These are phyloP conservation scores for Mylabris sibirica DNA, from an alignment of 2,888 invertebrate genomes.

Conservation along the genomic window DNA sequence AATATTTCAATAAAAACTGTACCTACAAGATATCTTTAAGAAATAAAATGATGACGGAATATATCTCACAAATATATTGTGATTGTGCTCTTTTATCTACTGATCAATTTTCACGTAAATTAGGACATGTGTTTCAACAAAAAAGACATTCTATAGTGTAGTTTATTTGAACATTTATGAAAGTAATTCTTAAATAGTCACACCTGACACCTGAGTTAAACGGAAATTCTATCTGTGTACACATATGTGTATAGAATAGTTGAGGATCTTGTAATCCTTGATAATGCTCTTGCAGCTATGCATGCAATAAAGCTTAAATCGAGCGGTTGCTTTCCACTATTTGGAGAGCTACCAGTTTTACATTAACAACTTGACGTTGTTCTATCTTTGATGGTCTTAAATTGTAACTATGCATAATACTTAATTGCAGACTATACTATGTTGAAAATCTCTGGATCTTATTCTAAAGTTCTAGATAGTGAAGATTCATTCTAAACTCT, in stretches of 20 bases:
- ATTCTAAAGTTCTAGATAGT: not conserved
- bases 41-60: too few relatives aligned
- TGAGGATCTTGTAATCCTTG: constrained; percentile 43
- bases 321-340: constrained; percentile 41
- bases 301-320: constrained; percentile 53
- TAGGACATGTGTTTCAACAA: too few relatives aligned
- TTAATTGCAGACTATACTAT: not conserved
- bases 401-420: not conserved
- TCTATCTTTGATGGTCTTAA: constrained; percentile 39
- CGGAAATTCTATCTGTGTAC: constrained; percentile 29
- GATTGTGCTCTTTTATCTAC: too few relatives aligned
- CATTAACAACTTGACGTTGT: constrained; percentile 23
- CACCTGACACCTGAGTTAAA: constrained; percentile 28
- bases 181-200: constrained; percentile 10
- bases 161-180: too few relatives aligned
- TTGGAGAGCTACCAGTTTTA: constrained; percentile 26
- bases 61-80: too few relatives aligned
- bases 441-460: not conserved
- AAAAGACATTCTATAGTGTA: too few relatives aligned
- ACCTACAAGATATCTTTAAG: too few relatives aligned
- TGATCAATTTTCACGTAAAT: too few relatives aligned
- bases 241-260: constrained; percentile 35
- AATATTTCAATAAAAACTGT: not conserved
- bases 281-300: constrained; percentile 51
- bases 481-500: not conserved